A percentile compares a stretch with the other conserved stretches of the same genome.
These are phyloP conservation scores for Anguilla pacifica DNA, from an alignment of 2,797 vertebrate species.

Conservation along the genomic window DNA sequence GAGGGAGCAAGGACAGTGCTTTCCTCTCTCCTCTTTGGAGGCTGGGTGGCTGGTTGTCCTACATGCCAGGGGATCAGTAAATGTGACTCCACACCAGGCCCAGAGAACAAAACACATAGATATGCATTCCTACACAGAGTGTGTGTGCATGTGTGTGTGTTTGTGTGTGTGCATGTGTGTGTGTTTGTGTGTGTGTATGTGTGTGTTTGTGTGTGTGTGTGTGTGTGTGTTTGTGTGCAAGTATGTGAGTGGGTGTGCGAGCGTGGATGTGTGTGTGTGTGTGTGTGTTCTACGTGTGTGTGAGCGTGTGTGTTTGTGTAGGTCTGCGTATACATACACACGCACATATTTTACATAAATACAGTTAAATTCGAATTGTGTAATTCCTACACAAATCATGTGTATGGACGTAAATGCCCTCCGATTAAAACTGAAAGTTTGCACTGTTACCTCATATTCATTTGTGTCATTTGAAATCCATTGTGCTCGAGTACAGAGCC, in stretches of 20 bases:
- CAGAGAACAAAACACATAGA: background rate
- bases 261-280: no score
- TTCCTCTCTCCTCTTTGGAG: background rate
- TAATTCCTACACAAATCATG: background rate
- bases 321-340: background rate
- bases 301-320: background rate
- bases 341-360: background rate
- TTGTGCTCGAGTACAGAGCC: no score
- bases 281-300: background rate
- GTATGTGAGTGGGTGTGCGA: no score
- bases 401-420: background rate
- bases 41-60: background rate
- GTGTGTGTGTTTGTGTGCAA: no score
- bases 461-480: no score
- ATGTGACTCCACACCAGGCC: background rate
- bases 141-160: background rate
- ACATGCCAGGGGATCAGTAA: background rate
- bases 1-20: slow-evolving; percentile 21
- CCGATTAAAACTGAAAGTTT: no score
- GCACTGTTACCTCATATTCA: no score
- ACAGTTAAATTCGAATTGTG: no score
- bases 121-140: background rate
- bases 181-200: no score
- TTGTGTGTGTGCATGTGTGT: background rate
- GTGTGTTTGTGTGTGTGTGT: no score